Conservation (phyloP, 2,797 vertebrate genomes). For the Acipenser ruthenus region DNA sequence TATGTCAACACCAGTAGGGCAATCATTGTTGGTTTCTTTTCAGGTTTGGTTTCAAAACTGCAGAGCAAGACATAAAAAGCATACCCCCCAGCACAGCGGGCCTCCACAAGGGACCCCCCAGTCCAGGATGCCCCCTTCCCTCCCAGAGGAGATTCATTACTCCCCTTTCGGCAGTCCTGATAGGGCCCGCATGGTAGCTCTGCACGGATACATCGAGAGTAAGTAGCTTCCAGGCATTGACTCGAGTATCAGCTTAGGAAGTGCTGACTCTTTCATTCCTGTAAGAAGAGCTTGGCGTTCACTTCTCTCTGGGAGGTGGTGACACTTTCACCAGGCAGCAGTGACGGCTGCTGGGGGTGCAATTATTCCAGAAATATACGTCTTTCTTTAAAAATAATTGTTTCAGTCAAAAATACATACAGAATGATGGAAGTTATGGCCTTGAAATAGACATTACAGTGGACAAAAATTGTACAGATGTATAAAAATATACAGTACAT, state of each 20-base stretch:
- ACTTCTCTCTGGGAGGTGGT: background rate
- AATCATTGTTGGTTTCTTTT: conserved; percentile 42
- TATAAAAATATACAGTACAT: too few relatives aligned
- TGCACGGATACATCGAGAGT: conserved; percentile 98
- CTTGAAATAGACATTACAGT: too few relatives aligned
- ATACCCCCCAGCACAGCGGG: conserved; percentile 91
- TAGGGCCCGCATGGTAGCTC: conserved; percentile 92
- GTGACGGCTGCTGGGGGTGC: too few relatives aligned
- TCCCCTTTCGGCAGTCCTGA: conserved; percentile 92
- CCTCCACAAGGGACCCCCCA: conserved; percentile 81
- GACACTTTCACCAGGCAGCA: background rate
- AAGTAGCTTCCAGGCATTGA: conserved; percentile 38
- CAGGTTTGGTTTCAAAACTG: conserved; percentile 99
- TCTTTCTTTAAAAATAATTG: too few relatives aligned
- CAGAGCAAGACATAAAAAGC: conserved; percentile 98
- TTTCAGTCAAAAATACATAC: too few relatives aligned
- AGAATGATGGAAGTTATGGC: too few relatives aligned
- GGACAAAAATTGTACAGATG: too few relatives aligned
- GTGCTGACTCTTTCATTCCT: background rate
- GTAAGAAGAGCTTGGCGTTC: background rate
- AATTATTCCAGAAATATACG: too few relatives aligned
- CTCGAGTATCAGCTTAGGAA: background rate
- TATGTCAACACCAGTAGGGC: conserved; percentile 19
- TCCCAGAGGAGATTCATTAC: conserved; percentile 94
- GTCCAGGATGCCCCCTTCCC: conserved; percentile 83